Evolutionary conservation across 2,888 invertebrate species (phyloP).

Genomic region (Chymomyza fuscimana): DNA sequence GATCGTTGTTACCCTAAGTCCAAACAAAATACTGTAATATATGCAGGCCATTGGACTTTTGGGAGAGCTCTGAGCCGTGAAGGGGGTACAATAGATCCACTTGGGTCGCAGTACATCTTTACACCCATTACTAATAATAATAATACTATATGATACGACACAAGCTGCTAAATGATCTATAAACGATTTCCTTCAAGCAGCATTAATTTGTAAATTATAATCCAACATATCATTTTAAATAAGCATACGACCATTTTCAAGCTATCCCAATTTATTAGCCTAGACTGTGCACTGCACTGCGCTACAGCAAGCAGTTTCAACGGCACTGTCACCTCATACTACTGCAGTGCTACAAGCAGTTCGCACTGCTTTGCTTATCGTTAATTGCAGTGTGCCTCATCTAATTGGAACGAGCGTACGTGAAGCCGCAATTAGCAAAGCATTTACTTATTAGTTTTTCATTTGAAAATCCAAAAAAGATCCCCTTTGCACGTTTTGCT

Average conservation of each 20-base stretch:
- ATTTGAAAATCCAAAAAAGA: neutral
- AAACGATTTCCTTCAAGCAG: too few species aligned
- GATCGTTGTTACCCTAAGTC: too few species aligned
- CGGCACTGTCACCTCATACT: neutral
- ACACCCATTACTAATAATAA: too few species aligned
- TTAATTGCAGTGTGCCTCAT: neutral
- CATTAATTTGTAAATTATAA: too few species aligned
- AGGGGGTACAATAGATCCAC: too few species aligned
- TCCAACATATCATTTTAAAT: too few species aligned
- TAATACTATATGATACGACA: too few species aligned
- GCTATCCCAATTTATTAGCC: neutral
- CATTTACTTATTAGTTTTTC: neutral
- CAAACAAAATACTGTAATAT: too few species aligned
- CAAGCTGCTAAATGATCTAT: too few species aligned
- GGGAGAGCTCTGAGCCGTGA: too few species aligned
- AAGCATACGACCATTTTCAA: neutral
- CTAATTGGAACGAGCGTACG: neutral
- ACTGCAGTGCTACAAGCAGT: slow-evolving; percentile 89
- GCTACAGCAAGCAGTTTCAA: neutral
- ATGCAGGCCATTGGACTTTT: too few species aligned
- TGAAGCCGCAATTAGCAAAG: neutral
- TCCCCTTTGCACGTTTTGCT: neutral
- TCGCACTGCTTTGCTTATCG: neutral
- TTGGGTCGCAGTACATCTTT: too few species aligned
- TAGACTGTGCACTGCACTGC: slow-evolving; percentile 79